phyloP scores from a whole-genome alignment of 1,140 invertebrate species.

The Mesaphorura yosii region DNA sequence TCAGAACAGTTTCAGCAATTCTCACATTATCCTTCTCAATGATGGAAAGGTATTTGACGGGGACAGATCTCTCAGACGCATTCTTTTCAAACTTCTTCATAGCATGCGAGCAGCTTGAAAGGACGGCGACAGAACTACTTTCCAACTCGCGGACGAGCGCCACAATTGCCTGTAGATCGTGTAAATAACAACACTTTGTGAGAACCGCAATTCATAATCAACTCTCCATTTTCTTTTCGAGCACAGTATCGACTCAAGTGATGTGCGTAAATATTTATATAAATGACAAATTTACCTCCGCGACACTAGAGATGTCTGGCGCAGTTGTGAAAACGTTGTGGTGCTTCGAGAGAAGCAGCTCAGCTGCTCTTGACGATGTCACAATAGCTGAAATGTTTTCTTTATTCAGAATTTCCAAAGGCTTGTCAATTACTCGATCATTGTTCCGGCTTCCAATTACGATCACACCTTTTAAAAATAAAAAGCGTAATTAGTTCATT shows the following conservation, averaged over 20 bases:
- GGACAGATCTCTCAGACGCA: constrained; percentile 20
- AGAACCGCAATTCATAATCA: not conserved
- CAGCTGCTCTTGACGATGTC: constrained; percentile 27
- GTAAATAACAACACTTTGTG: constrained; percentile 1
- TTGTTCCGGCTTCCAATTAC: constrained; percentile 31
- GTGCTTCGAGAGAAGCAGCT: constrained; percentile 26
- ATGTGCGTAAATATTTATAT: not conserved
- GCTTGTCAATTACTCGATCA: constrained; percentile 29
- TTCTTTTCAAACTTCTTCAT: constrained; percentile 25
- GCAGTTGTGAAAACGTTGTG: constrained; percentile 32
- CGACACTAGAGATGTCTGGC: constrained; percentile 30
- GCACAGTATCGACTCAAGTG: too few relatives aligned
- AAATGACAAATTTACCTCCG: constrained; percentile 26
- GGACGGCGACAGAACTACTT: constrained; percentile 24
- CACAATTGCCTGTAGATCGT: constrained; percentile 24
- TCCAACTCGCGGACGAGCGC: constrained; percentile 27
- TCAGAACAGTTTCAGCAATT: constrained; percentile 23
- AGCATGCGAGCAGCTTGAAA: constrained; percentile 30
- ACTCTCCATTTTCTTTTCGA: too few relatives aligned
- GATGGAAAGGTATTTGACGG: constrained; percentile 19
- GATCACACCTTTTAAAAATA: constrained; percentile 23
- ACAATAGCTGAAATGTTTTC: constrained; percentile 30
- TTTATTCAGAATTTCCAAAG: constrained; percentile 27
- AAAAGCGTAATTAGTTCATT: not conserved
- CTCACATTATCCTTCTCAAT: constrained; percentile 25